Conservation (phyloP, 2,888 invertebrate species). For the Mythimna loreyi region DNA sequence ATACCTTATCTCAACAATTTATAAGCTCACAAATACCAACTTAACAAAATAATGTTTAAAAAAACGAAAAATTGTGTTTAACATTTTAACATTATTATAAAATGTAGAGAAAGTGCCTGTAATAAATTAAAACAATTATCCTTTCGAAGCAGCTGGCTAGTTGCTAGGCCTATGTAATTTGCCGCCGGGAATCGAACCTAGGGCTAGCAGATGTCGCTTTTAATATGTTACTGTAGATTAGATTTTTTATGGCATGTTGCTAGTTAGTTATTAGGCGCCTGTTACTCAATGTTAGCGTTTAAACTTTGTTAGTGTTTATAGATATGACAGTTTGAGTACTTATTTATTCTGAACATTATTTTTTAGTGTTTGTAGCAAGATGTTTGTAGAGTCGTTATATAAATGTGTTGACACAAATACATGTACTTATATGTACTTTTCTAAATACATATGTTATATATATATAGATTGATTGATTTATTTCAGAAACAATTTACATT, state of each 20-base stretch:
- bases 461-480: too few species aligned
- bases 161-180: conserved; percentile 55
- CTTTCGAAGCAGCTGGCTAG: conserved; percentile 52
- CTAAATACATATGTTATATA: too few species aligned
- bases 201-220: conserved; percentile 54
- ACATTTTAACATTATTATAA: conserved; percentile 34
- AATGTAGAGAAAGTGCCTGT: conserved; percentile 43
- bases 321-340: conserved; percentile 9
- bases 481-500: too few species aligned
- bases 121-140: conserved; percentile 55
- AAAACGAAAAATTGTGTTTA: conserved; percentile 16
- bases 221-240: conserved; percentile 49
- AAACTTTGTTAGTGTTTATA: conserved; percentile 19
- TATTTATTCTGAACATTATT: conserved; percentile 23
- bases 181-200: conserved; percentile 61
- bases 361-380: conserved; percentile 13
- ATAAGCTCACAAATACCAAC: conserved; percentile 1
- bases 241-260: conserved; percentile 47
- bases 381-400: not conserved
- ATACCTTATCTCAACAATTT: conserved; percentile 17
- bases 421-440: too few species aligned
- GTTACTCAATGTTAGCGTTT: not conserved
- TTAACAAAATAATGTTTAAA: conserved; percentile 2
- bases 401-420: conserved; percentile 4
- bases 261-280: conserved; percentile 25